Base-by-base conservation (phyloP, 2,797 vertebrate genomes). In the Neomorphus geoffroyi region DNA sequence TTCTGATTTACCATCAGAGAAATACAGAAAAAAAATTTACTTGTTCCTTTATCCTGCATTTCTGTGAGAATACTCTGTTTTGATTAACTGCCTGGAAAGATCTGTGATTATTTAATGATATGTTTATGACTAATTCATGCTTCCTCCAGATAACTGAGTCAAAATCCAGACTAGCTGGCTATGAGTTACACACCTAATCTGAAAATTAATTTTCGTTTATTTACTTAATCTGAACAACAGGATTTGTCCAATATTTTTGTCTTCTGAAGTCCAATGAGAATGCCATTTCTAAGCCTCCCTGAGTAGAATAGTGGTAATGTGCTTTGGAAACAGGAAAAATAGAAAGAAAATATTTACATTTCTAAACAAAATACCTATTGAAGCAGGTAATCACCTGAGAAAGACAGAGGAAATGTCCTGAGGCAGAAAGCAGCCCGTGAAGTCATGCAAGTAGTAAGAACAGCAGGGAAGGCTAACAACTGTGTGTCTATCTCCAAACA, bases 361-460 rank as follows among this genome's bases (percentile, higher is more conserved):
- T 88, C 77, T 70, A 26, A 88, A 80, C 53, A 56, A 94, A 97
- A 88, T 96, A 94, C 75, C 80, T 81, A 74, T 88, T 94, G 93
- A 94, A 92, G 88, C 62, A 87, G 79, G 92, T 96, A 97, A 87
- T 90, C 32, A 6, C 83, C 58, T 96, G 95, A 95, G 92, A 93
- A 72, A 77, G 89, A 72, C 41, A 50, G 56, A 80, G n/a, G 8
- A 45, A 37, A 81, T 37, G 74, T 70, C 33, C 57, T 0, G 43
- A 53, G 80, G 93, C 88, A 96, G 95, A 93, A 82, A 97, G 92
- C 93, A 94, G 93, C 92, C 90, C 72, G 14, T 46, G 79, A 80
- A 94, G 79, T 84, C 92, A 93, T 54, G 39, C 11, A 18, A 94
- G 69, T 77, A 74, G 86, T 78, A 60, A 58, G 87, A 91, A 95